These are phyloP conservation scores for Anguilla obscura DNA, from an alignment of 2,797 vertebrate genomes.

Conservation along the genomic window DNA sequence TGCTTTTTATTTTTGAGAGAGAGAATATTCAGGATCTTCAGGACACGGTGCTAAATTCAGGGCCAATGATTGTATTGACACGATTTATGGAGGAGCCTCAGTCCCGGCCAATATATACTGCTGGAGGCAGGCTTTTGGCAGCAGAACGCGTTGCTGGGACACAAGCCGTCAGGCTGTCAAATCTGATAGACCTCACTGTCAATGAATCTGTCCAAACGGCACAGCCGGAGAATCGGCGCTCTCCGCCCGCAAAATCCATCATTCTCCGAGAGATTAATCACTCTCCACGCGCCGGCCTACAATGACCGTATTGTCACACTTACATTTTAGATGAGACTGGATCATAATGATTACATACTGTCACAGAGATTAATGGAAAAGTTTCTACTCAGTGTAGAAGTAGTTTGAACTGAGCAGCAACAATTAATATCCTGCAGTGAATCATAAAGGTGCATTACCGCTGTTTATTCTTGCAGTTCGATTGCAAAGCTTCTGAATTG, in stretches of 20 bases:
- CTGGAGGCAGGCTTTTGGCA: constrained; percentile 18
- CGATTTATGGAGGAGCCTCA: constrained; percentile 22
- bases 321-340: neutral
- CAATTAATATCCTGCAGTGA: constrained; percentile 18
- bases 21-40: neutral
- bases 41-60: constrained; percentile 26
- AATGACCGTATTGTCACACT: constrained; percentile 14
- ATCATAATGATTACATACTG: neutral
- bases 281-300: constrained; percentile 44
- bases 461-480: neutral
- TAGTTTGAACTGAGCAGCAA: neutral
- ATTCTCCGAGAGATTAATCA: constrained; percentile 39
- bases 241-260: constrained; percentile 1
- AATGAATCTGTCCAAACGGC: constrained; percentile 57
- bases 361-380: constrained; percentile 49
- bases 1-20: neutral
- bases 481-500: neutral
- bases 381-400: constrained; percentile 42
- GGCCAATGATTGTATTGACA: neutral
- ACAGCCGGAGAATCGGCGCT: constrained; percentile 38
- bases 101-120: neutral
- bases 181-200: constrained; percentile 48
- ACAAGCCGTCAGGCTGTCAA: constrained; percentile 48
- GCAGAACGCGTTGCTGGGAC: constrained; percentile 28
- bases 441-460: neutral